These are phyloP conservation scores for Oncorhynchus keta DNA, from an alignment of 2,113 vertebrate genomes.

Conservation along the genomic window DNA sequence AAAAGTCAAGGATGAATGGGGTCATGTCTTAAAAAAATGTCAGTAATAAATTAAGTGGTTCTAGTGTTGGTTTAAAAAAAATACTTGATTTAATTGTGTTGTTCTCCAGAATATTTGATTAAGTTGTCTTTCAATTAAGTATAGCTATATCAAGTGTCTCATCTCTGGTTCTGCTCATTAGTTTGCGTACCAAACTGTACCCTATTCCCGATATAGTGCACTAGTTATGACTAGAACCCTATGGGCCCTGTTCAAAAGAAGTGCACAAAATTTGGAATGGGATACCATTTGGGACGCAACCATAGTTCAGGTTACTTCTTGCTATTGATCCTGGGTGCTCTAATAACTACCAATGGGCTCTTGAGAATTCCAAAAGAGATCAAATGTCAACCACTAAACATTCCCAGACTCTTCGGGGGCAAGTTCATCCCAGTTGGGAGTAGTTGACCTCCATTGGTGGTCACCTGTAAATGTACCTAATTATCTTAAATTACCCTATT, in stretches of 20 bases:
- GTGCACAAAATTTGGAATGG: too few relatives aligned
- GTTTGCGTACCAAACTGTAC: slow-evolving; percentile 20
- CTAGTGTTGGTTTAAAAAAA: too few relatives aligned
- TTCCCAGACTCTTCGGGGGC: slow-evolving; percentile 25
- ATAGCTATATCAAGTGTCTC: slow-evolving; percentile 9
- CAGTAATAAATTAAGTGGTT: too few relatives aligned
- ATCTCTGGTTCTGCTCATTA: background rate
- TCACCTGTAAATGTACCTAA: slow-evolving; percentile 37
- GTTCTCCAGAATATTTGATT: too few relatives aligned
- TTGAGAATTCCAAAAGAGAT: slow-evolving; percentile 36
- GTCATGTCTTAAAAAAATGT: too few relatives aligned
- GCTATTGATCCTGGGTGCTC: slow-evolving; percentile 45
- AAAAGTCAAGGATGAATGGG: too few relatives aligned
- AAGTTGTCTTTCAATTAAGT: background rate
- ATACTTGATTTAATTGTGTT: too few relatives aligned
- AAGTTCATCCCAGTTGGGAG: slow-evolving; percentile 19
- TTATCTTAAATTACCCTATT: slow-evolving; percentile 48
- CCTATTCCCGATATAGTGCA: too few relatives aligned
- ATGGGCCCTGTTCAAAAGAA: too few relatives aligned
- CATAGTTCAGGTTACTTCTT: background rate
- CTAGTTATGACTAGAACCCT: too few relatives aligned
- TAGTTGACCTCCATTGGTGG: slow-evolving; percentile 25
- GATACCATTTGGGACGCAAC: too few relatives aligned
- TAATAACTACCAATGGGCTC: slow-evolving; percentile 42
- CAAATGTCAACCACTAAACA: slow-evolving; percentile 57